Base-by-base conservation (phyloP, 2,888 invertebrate species). In the Noctua janthe region DNA sequence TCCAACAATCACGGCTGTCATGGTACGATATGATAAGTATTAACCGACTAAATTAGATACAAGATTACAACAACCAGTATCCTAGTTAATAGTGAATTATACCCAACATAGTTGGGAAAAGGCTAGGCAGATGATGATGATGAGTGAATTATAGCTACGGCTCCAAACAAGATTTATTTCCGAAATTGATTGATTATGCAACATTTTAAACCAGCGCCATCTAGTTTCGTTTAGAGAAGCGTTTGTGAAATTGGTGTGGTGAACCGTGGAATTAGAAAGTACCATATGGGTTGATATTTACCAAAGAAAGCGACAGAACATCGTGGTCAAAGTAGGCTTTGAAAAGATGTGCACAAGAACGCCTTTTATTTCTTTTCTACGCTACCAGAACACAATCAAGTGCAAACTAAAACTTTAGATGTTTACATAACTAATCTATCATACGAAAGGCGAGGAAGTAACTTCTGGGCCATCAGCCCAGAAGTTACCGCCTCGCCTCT, bases 171-270 rank as follows among this genome's bases (percentile, higher is more conserved):
- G 2, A 62, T 35, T 17, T 17, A 64, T 35, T 64, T 35, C 62
- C 29, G 1, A 62, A 62, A 29, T 6, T 54, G 0, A 15, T 29
- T 62, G 4, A 62, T 4, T 17, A 66, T 0, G 64, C 10, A 39
- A 35, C 10, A 39, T 35, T 47, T 47, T 8, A 71, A 51, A 51
- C 35, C 23, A 81, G 81, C 79, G 79, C 81, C 79, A 81, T 80
- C 79, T 80, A 35, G 62, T 62, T 72, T 72, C 11, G 2, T 35
- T 35, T n/a, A 15, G 4, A 29, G 13, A 69, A 80, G 3, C 6
- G 8, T 6, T 39, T 13, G 13, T 8, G 64, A 35, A 35, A 10
- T 17, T 66, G 17, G 29, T 35, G 59, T n/a, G 59, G n/a, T 35
- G 17, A 62, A 39, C 66, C 66, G 11, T 39, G 39, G 66, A 66